Evolutionary conservation across 2,888 invertebrate species (phyloP).

Genomic region (Rhopalosiphum nymphaeae): DNA sequence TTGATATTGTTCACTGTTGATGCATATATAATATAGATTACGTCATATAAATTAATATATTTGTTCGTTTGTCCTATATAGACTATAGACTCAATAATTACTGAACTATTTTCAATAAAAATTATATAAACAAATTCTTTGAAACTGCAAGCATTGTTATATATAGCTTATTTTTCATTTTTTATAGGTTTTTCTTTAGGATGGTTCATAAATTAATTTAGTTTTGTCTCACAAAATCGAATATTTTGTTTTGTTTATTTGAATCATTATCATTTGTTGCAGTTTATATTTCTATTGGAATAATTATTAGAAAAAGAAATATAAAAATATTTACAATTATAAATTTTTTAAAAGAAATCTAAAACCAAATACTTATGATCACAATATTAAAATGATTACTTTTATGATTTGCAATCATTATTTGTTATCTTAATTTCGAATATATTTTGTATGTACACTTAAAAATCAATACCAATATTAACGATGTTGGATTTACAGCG

Average conservation of each 20-base stretch:
- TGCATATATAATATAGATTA: background rate
- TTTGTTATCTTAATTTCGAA: no score
- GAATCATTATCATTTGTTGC: background rate
- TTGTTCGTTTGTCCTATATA: background rate
- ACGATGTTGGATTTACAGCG: background rate
- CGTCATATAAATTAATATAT: background rate
- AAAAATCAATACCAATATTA: background rate
- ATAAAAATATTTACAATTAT: background rate
- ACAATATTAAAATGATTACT: background rate
- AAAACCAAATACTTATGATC: background rate
- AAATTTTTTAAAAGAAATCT: background rate
- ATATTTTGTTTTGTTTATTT: background rate
- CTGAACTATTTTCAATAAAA: background rate
- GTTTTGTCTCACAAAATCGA: background rate
- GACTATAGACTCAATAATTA: background rate
- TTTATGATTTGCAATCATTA: background rate
- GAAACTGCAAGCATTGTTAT: background rate
- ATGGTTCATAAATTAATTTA: background rate
- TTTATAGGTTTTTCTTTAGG: background rate
- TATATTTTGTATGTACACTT: background rate
- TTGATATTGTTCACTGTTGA: background rate
- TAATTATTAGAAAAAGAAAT: background rate
- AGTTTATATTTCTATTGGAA: background rate
- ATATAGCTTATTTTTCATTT: background rate
- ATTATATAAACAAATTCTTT: background rate